phyloP scores from a whole-genome alignment of 2,888 invertebrate species.

The Branchellion lobata region DNA sequence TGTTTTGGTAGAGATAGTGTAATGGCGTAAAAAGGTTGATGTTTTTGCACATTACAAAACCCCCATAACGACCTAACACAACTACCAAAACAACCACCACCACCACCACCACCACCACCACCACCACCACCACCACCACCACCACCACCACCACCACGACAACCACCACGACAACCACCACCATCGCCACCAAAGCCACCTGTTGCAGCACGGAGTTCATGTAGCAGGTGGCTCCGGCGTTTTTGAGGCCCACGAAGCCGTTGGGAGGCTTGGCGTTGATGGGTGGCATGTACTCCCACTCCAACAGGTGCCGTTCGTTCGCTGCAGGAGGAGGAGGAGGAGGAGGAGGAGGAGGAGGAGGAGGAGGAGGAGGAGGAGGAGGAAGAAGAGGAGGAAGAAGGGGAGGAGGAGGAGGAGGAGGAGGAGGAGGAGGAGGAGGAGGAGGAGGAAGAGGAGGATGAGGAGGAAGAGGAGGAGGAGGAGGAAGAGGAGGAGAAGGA shows the following conservation, averaged over 20 bases:
- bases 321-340: constrained; percentile 65
- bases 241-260: constrained; percentile 94
- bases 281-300: constrained; percentile 95
- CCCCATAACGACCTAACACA: not conserved
- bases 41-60: too few species aligned
- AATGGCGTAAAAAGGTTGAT: too few species aligned
- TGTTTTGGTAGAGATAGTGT: too few species aligned
- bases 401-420: too few species aligned
- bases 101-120: not conserved
- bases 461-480: too few species aligned
- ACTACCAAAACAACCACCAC: not conserved
- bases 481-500: not conserved
- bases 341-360: not conserved
- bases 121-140: too few species aligned
- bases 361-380: too few species aligned
- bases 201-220: constrained; percentile 99
- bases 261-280: constrained; percentile 85
- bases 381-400: too few species aligned
- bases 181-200: constrained; percentile 53
- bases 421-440: too few species aligned
- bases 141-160: too few species aligned
- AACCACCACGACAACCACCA: not conserved
- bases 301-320: constrained; percentile 76
- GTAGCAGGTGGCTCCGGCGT: constrained; percentile 97
- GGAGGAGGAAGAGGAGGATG: too few species aligned